These are phyloP conservation scores for Synanthedon formicaeformis DNA, from an alignment of 2,888 invertebrate species.

Conservation along the genomic window DNA sequence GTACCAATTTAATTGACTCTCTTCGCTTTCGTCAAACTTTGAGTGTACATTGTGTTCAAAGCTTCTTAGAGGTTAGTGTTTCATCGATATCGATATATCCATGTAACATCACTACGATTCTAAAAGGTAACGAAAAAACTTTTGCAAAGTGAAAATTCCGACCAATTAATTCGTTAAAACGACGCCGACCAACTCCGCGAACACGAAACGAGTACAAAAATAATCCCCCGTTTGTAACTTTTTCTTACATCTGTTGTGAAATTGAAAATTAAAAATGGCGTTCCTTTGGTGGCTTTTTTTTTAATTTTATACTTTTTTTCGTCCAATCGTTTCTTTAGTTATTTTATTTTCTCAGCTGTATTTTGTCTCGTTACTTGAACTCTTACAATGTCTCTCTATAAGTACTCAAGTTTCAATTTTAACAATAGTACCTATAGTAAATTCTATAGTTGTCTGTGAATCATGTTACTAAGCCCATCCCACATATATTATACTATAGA, in stretches of 20 bases:
- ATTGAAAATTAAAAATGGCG: neutral
- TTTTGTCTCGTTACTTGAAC: no score
- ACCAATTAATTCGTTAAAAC: slow-evolving; percentile 37
- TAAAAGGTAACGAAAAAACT: neutral
- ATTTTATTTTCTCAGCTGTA: neutral
- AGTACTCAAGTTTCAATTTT: no score
- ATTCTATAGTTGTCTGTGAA: no score
- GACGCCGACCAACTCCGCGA: slow-evolving; percentile 1
- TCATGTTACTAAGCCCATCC: no score
- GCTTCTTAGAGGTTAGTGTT: no score
- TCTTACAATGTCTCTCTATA: no score
- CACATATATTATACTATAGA: no score
- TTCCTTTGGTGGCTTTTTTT: neutral
- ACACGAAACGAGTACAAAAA: neutral
- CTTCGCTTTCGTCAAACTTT: no score
- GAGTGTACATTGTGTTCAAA: no score
- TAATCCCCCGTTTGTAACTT: neutral
- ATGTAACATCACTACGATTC: neutral
- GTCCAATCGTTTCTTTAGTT: neutral
- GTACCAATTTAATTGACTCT: no score
- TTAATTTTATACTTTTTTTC: neutral
- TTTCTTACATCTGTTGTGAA: neutral
- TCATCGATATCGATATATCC: neutral
- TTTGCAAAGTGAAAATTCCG: slow-evolving; percentile 27
- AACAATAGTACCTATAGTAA: no score